phyloP scores from a whole-genome alignment of 2,797 vertebrate species.

The Podargus strigoides region DNA sequence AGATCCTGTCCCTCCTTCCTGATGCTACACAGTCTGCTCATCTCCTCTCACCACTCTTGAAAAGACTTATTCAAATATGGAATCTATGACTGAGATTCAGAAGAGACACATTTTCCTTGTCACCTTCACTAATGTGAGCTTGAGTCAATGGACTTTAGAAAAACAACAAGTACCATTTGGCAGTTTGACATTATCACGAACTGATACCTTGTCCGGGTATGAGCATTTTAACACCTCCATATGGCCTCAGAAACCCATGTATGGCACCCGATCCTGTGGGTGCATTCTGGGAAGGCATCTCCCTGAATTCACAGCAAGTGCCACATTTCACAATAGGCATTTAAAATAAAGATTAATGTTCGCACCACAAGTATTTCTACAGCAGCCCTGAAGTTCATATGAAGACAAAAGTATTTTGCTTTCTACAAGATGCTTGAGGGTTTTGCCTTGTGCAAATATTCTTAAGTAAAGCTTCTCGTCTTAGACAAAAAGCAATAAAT shows the following conservation, averaged over 20 bases:
- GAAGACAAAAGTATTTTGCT: background rate
- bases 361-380: background rate
- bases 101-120: background rate
- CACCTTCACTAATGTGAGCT: background rate
- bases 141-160: background rate
- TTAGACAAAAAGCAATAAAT: background rate
- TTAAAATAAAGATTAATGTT: background rate
- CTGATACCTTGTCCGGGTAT: background rate
- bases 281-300: background rate
- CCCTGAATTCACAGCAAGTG: background rate
- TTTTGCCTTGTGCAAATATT: background rate
- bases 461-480: background rate
- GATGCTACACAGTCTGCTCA: background rate
- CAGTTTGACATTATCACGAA: background rate
- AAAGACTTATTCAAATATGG: background rate
- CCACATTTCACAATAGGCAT: fast-evolving
- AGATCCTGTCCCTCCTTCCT: background rate
- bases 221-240: background rate
- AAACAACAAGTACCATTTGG: background rate
- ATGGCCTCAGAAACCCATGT: background rate
- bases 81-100: background rate
- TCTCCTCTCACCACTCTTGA: background rate
- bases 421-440: background rate
- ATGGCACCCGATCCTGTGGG: background rate
- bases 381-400: background rate